Percentiles rank a stretch among this genome's conserved stretches.
Evolutionary conservation across 2,113 vertebrate species (phyloP).

Genomic region (Hippolais icterina): DNA sequence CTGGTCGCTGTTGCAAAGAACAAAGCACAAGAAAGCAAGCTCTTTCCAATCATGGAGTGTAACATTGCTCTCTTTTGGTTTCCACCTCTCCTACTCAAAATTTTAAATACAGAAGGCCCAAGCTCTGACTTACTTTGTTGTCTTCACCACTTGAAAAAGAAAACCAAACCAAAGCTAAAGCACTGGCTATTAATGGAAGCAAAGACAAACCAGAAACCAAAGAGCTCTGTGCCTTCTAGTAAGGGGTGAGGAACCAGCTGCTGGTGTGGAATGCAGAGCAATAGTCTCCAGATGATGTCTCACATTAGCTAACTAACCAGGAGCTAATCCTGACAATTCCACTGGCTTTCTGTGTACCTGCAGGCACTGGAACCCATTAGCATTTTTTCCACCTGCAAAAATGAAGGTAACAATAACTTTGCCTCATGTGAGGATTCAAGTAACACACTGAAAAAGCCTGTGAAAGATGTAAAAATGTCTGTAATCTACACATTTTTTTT

Average conservation of each 20-base stretch:
- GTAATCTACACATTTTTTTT: neutral
- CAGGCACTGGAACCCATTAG: neutral
- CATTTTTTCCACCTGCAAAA: neutral
- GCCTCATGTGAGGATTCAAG: neutral
- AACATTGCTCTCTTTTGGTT: neutral
- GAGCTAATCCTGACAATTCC: neutral
- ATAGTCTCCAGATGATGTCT: neutral
- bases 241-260: neutral
- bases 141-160: neutral
- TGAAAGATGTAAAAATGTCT: neutral
- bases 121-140: neutral
- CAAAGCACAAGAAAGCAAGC: neutral
- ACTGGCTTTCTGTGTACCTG: neutral
- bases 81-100: neutral
- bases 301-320: neutral
- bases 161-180: neutral
- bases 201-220: neutral
- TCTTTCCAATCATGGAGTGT: accelerated
- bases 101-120: neutral
- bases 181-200: neutral
- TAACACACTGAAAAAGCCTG: neutral
- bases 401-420: neutral
- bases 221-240: neutral
- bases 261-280: no score
- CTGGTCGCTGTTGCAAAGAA: neutral